Evolutionary conservation across 2,888 invertebrate genomes (phyloP), one percentile per base, ranked within the genome.

Genomic region (Dimorphilus gyrociliatus): DNA sequence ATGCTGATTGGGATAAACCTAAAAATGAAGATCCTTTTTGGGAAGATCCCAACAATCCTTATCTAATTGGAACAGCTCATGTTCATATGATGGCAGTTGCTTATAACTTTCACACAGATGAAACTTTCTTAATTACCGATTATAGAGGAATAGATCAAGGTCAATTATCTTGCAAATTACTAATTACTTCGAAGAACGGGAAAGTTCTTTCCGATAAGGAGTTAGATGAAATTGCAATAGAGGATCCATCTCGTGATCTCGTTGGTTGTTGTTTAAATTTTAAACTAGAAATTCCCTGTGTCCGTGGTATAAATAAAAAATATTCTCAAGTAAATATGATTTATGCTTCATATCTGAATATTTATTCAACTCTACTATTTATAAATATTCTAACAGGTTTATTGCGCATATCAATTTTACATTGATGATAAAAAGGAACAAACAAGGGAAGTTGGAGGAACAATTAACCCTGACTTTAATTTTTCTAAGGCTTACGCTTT

Each of bases 331-430:
- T n/a, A n/a, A n/a, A n/a, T n/a, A n/a, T n/a, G n/a, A n/a, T n/a
- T n/a, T n/a, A n/a, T n/a, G n/a, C n/a, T n/a, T n/a, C n/a, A n/a
- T n/a, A n/a, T n/a, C n/a, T n/a, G n/a, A n/a, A n/a, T n/a, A n/a
- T n/a, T n/a, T n/a, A n/a, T n/a, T n/a, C n/a, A n/a, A n/a, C n/a
- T n/a, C n/a, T n/a, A n/a, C n/a, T n/a, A n/a, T n/a, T n/a, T n/a
- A n/a, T n/a, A n/a, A n/a, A n/a, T n/a, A n/a, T n/a, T n/a, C n/a
- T n/a, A n/a, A 5, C 47, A 66, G 67, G 54, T 58, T 36, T 56
- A 50, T 42, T 64, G 65, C 44, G 53, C 51, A 28, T 70, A 67
- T 48, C 56, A 56, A 35, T 59, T 70, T 31, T 70, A 66, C 44
- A 36, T 60, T 35, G 67, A 68, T 13, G 53, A 64, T 12, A 53